Conservation (phyloP, 2,797 vertebrate species). For the Sebastes hubbsi region DNA sequence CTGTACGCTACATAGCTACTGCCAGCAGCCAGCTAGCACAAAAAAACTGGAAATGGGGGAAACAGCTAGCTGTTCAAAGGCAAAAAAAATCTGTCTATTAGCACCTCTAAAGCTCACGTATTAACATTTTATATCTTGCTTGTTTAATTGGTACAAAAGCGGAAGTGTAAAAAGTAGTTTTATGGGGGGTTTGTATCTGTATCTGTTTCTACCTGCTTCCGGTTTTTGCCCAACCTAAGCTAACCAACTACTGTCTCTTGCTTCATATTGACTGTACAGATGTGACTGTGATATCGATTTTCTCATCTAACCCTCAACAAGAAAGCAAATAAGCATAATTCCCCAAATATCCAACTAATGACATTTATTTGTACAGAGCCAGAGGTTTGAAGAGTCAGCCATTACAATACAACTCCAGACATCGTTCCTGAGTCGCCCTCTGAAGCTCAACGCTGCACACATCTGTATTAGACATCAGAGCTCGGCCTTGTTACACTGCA, state of each 20-base stretch:
- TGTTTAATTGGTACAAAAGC: no score
- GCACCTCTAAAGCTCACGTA: no score
- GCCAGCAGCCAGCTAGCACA: not conserved
- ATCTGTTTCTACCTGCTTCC: no score
- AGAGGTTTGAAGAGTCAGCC: not conserved
- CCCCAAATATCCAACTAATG: not conserved
- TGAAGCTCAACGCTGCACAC: not conserved
- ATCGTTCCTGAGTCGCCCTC: not conserved
- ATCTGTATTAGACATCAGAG: slow-evolving; percentile 32
- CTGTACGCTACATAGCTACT: not conserved
- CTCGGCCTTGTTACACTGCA: not conserved
- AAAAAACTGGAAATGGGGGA: not conserved
- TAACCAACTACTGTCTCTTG: no score
- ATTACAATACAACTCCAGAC: not conserved
- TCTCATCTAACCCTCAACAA: not conserved
- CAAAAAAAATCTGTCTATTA: no score
- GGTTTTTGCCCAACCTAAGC: no score
- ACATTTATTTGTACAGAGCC: not conserved
- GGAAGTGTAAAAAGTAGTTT: no score
- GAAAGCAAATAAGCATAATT: not conserved
- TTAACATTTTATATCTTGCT: no score
- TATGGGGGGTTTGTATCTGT: no score
- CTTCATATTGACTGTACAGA: no score
- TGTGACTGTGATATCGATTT: not conserved
- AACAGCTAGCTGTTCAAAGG: not conserved